These are phyloP conservation scores for Sphaerophoria taeniata DNA, from an alignment of 2,888 invertebrate genomes.

Conservation along the genomic window DNA sequence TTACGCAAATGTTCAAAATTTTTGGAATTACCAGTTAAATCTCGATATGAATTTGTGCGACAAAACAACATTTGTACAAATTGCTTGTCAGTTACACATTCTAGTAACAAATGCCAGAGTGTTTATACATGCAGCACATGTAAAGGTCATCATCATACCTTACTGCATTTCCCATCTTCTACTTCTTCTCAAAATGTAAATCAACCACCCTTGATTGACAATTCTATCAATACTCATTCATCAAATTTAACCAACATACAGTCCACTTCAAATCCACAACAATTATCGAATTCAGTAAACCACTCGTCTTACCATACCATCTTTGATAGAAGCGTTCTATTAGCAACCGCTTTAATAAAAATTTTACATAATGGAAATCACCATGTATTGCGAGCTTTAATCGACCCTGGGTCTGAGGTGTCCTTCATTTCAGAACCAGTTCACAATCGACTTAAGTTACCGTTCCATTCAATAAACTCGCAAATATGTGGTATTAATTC, in stretches of 20 bases:
- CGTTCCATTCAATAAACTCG: too few relatives aligned
- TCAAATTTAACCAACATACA: background rate
- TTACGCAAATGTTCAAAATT: too few relatives aligned
- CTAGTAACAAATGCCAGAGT: background rate
- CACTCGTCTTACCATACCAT: background rate
- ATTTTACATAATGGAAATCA: too few relatives aligned
- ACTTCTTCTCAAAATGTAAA: background rate
- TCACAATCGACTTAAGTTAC: too few relatives aligned
- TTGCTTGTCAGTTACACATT: background rate
- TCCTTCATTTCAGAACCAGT: too few relatives aligned
- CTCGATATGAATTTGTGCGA: background rate
- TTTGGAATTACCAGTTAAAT: background rate
- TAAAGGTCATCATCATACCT: background rate
- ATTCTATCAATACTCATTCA: background rate
- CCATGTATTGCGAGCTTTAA: too few relatives aligned
- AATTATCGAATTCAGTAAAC: background rate
- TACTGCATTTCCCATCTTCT: background rate
- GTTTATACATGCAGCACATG: background rate
- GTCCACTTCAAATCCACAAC: background rate
- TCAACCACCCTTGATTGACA: background rate
- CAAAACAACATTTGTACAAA: conserved; percentile 1
- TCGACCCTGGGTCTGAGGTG: too few relatives aligned
- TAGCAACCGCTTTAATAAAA: background rate
- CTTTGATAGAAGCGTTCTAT: background rate
- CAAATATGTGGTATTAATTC: too few relatives aligned